Evolutionary conservation across 2,888 invertebrate genomes (phyloP).

Genomic region (Meloe dianella): DNA sequence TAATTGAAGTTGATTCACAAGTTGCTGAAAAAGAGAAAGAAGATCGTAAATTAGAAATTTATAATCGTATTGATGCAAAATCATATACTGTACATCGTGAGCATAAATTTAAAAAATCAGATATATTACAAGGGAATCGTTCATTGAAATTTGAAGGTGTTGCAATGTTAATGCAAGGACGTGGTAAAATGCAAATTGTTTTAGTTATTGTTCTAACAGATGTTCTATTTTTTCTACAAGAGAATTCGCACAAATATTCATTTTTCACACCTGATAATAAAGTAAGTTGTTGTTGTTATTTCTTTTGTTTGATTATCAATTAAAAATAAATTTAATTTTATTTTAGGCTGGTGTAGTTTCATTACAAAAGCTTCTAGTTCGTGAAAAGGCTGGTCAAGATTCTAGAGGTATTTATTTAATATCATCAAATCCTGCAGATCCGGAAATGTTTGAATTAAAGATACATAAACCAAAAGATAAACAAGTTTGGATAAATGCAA

Average conservation of each 20-base stretch:
- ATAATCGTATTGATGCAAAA: slow-evolving; percentile 90
- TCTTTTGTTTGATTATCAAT: not conserved
- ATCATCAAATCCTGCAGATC: slow-evolving; percentile 87
- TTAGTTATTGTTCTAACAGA: slow-evolving; percentile 90
- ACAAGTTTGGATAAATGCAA: slow-evolving; percentile 86
- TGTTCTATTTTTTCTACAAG: slow-evolving; percentile 88
- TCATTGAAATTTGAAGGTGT: slow-evolving; percentile 87
- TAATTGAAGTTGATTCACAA: slow-evolving; percentile 89
- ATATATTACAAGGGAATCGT: slow-evolving; percentile 82
- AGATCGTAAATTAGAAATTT: slow-evolving; percentile 89
- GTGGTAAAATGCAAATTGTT: slow-evolving; percentile 88
- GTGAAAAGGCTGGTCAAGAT: slow-evolving; percentile 93
- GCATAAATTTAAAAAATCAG: slow-evolving; percentile 93
- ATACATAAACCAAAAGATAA: slow-evolving; percentile 88
- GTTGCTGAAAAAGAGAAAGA: slow-evolving; percentile 92
- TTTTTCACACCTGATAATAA: slow-evolving; percentile 95
- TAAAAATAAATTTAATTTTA: too few species aligned
- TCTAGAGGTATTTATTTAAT: slow-evolving; percentile 90
- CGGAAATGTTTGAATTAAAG: slow-evolving; percentile 96
- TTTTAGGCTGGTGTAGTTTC: slow-evolving; percentile 89
- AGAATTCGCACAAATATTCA: slow-evolving; percentile 90
- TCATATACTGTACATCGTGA: slow-evolving; percentile 84
- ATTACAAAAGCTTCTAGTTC: slow-evolving; percentile 86
- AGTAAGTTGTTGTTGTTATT: slow-evolving; percentile 60
- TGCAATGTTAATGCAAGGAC: slow-evolving; percentile 87